Base-by-base conservation (phyloP, 2,888 invertebrate genomes). In the Eristalinus aeneus region DNA sequence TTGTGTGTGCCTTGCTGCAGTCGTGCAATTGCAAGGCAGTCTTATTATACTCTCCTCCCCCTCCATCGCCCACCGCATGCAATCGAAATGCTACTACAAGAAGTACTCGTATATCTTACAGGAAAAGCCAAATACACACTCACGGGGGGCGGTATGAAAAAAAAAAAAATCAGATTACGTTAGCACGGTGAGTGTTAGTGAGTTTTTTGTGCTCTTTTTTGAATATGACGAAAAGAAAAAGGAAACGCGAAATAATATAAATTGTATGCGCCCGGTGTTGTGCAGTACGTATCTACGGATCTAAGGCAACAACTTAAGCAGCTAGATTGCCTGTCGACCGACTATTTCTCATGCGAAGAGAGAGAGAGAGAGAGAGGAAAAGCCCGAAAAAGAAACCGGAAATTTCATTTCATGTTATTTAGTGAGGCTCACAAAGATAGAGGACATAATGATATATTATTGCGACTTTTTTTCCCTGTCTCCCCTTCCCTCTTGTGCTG, bases 371-470 rank as follows among this genome's bases (percentile, higher is more conserved):
- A n/a, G 32, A 71, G 46, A 72, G 39, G 60, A 12, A 20, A 12
- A 64, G 53, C 54, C 36, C 67, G 32, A 34, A 68, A 74, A 74
- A 10, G 32, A 73, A 81, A 86, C 81, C 85, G 81, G 85, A 81
- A 86, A 86, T 58, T 76, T 80, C 27, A 34, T 75, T 56, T 56
- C 84, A 75, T 34, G 67, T 61, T 77, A 64, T 69, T 74, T 81
- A 69, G 56, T 46, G 63, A 46, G 78, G 54, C 34, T 74, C 32
- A 46, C 27, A 90, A 89, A 90, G 90, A 90, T 91, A 89, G 90
- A 90, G 90, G 90, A 91, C 91, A 90, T 89, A 89, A 91, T 90
- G 90, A 91, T 91, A 90, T 90, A 91, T 91, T 90, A 90, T 91
- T 88, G 90, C 89, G 89, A 90, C 90, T 90, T 58, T 53, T 39